A percentile compares a stretch with the other conserved stretches of the same genome.
These are phyloP conservation scores for Steinernema scapterisci DNA, from an alignment of 2,888 invertebrate genomes.

Conservation along the genomic window DNA sequence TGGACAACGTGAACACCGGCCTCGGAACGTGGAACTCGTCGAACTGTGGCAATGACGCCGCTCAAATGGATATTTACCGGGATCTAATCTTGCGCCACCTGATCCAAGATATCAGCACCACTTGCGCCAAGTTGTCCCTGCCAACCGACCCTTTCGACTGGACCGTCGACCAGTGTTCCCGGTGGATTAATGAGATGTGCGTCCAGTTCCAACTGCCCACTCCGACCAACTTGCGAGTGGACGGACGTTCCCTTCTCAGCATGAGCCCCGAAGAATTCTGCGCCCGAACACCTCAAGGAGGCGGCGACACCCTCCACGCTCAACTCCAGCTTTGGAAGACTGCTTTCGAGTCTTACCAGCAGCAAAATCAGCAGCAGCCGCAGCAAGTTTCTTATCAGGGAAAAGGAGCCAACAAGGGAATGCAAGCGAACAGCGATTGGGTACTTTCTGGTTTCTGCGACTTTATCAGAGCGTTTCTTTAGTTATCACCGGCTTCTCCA, in stretches of 20 bases:
- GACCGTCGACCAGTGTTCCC: constrained; percentile 27
- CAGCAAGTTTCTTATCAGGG: constrained; percentile 21
- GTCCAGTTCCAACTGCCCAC: constrained; percentile 59
- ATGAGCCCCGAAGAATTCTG: constrained; percentile 51
- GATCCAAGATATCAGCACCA: constrained; percentile 66
- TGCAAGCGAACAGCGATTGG: constrained; percentile 25
- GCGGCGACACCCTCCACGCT: constrained; percentile 64
- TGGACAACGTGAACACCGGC: constrained; percentile 3
- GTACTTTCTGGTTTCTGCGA: background rate
- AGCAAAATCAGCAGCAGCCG: constrained; percentile 44
- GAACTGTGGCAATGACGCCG: constrained; percentile 24
- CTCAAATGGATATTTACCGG: constrained; percentile 62
- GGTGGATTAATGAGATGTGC: constrained; percentile 65
- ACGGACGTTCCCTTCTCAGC: constrained; percentile 52
- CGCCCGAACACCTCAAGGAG: constrained; percentile 46
- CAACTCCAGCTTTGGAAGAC: constrained; percentile 67
- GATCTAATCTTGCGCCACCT: constrained; percentile 66
- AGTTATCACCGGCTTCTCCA: constrained; percentile 13
- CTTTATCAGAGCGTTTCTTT: background rate
- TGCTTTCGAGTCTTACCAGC: constrained; percentile 54
- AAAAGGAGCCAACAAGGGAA: constrained; percentile 18
- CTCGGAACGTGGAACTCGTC: constrained; percentile 5
- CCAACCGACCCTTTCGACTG: constrained; percentile 44
- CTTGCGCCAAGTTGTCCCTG: constrained; percentile 61
- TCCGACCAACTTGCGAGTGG: constrained; percentile 45